Conservation (phyloP, 2,797 vertebrate genomes). For the Lophius americanus region DNA sequence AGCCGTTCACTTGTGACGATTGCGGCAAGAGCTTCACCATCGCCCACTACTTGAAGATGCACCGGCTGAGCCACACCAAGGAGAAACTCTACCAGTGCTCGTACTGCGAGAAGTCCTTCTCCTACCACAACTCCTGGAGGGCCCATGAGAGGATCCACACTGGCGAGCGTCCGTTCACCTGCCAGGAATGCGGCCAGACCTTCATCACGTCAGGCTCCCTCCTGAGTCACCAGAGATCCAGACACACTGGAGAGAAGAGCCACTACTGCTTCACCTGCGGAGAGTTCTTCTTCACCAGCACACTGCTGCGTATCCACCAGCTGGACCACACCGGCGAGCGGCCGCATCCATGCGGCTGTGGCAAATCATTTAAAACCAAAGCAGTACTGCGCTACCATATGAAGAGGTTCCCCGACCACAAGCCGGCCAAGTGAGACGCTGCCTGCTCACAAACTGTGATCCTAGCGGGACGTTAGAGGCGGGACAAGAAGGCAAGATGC, state of each 20-base stretch:
- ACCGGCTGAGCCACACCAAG: slow-evolving; percentile 71
- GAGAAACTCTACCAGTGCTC: slow-evolving; percentile 71
- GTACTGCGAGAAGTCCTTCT: slow-evolving; percentile 70
- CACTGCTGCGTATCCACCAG: slow-evolving; percentile 63
- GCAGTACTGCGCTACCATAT: slow-evolving; percentile 59
- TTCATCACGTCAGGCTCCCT: slow-evolving; percentile 65
- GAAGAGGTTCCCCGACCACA: slow-evolving; percentile 59
- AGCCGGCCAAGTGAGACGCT: background rate
- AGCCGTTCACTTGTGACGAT: slow-evolving; percentile 64
- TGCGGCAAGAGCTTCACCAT: slow-evolving; percentile 75
- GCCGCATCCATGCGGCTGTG: slow-evolving; percentile 64
- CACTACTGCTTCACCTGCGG: slow-evolving; percentile 74
- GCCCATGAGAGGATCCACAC: slow-evolving; percentile 71
- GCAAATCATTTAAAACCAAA: slow-evolving; percentile 69
- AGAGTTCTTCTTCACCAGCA: slow-evolving; percentile 66
- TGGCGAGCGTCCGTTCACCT: slow-evolving; percentile 60
- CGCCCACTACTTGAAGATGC: slow-evolving; percentile 73
- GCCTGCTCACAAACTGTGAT: too few species aligned
- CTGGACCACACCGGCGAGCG: slow-evolving; percentile 69
- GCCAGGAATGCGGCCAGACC: slow-evolving; percentile 57
- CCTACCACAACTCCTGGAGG: slow-evolving; percentile 71
- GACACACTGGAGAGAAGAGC: slow-evolving; percentile 69
- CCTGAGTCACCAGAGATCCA: slow-evolving; percentile 58
- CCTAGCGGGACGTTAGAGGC: too few species aligned
- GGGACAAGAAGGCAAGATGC: too few species aligned